Conservation (phyloP, 2,113 vertebrate species). For the Gallinago undulata region DNA sequence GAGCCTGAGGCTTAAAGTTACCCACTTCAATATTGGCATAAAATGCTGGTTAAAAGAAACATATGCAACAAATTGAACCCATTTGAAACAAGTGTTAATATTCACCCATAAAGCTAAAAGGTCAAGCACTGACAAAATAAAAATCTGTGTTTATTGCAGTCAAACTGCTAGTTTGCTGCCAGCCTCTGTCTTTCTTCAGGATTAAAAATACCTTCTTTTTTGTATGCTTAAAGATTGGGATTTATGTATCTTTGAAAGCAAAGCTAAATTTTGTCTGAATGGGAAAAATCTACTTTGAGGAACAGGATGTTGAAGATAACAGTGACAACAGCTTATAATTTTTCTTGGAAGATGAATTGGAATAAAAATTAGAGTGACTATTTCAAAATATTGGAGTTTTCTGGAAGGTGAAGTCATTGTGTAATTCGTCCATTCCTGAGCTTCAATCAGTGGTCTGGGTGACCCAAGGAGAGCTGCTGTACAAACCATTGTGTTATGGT, state of each 20-base stretch:
- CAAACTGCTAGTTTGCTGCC: neutral
- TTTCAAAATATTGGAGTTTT: neutral
- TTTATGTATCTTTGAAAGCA: neutral
- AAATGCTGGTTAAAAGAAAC: neutral
- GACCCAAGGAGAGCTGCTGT: neutral
- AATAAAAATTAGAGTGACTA: neutral
- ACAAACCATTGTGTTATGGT: neutral
- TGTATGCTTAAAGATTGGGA: neutral
- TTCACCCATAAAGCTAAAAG: neutral
- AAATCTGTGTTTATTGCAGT: neutral
- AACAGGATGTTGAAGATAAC: neutral
- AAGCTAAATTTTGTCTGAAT: neutral
- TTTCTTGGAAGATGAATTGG: neutral
- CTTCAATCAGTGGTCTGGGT: neutral
- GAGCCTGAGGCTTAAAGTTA: conserved; percentile 17
- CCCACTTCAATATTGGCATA: neutral
- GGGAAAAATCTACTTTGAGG: neutral
- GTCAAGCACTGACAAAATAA: neutral
- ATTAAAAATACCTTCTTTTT: neutral
- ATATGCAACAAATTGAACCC: neutral
- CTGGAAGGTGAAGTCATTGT: neutral
- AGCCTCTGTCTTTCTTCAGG: neutral
- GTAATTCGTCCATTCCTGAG: neutral
- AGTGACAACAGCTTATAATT: neutral
- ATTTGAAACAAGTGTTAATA: neutral